These are phyloP conservation scores for Festucalex cinctus DNA, from an alignment of 2,113 vertebrate genomes.

Conservation along the genomic window DNA sequence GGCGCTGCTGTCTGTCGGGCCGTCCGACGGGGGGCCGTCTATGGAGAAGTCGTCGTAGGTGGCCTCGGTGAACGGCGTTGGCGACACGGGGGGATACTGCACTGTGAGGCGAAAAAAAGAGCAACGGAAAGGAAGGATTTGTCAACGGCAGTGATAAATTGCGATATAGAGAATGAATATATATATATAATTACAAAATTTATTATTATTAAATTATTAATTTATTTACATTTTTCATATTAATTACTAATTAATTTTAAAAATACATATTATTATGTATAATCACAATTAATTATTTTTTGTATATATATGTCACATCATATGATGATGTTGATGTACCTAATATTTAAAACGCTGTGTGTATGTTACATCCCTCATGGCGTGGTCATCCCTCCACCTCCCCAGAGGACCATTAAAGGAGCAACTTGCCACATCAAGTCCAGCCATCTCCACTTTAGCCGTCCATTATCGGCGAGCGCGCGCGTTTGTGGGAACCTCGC, in stretches of 20 bases:
- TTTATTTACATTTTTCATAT: no score
- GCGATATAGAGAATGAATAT: no score
- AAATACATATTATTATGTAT: no score
- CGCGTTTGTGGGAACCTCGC: conserved; percentile 49
- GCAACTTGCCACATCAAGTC: conserved; percentile 44
- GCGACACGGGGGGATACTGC: neutral
- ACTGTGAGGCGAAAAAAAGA: conserved; percentile 33
- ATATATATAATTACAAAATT: no score
- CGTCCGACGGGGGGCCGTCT: conserved; percentile 10
- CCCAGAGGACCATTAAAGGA: conserved; percentile 49
- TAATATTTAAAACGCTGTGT: neutral
- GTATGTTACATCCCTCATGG: conserved; percentile 26
- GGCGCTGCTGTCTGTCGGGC: conserved; percentile 51
- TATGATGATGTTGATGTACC: no score
- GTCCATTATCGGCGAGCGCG: conserved; percentile 40
- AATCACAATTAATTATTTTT: no score
- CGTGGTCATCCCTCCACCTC: conserved; percentile 33
- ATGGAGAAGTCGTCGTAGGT: neutral
- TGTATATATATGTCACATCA: no score
- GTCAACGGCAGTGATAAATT: no score
- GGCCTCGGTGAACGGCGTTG: neutral
- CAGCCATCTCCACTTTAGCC: conserved; percentile 36
- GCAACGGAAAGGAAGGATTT: neutral
- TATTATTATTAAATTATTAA: no score
- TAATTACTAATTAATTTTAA: no score